phyloP scores from a whole-genome alignment of 2,113 vertebrate genomes.

The Nerophis lumbriciformis region DNA sequence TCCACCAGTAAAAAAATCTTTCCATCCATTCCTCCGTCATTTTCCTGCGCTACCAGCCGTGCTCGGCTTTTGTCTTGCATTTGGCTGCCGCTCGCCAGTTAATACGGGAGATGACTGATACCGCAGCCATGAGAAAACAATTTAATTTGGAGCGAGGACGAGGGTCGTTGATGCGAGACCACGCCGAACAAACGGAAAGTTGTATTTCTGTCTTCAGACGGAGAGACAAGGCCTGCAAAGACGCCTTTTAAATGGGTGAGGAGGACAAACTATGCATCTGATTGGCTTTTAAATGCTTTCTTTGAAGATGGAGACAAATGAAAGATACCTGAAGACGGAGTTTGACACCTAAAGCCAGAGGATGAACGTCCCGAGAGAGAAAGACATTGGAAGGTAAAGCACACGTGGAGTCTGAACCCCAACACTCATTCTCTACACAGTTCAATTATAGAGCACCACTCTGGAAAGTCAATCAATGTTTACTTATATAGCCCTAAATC shows the following conservation, averaged over 20 bases:
- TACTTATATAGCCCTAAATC: too few relatives aligned
- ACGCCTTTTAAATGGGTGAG: constrained; percentile 18
- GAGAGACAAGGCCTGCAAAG: constrained; percentile 59
- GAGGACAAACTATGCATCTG: constrained; percentile 28
- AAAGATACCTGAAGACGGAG: too few relatives aligned
- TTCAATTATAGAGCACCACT: too few relatives aligned
- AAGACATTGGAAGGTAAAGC: too few relatives aligned
- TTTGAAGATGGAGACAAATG: constrained; percentile 39
- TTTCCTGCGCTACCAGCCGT: constrained; percentile 23
- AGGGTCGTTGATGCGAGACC: constrained; percentile 54
- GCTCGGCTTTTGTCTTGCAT: constrained; percentile 31
- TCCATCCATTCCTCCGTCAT: too few relatives aligned
- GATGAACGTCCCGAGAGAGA: too few relatives aligned
- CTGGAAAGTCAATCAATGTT: too few relatives aligned
- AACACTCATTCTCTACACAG: too few relatives aligned
- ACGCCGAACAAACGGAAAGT: constrained; percentile 59
- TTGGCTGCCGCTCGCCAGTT: constrained; percentile 44
- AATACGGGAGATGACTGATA: constrained; percentile 56
- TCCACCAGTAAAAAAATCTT: too few relatives aligned
- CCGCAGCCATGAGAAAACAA: constrained; percentile 57
- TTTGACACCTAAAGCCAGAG: too few relatives aligned
- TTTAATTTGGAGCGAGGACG: constrained; percentile 57
- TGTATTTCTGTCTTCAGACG: constrained; percentile 64
- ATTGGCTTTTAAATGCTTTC: constrained; percentile 31
- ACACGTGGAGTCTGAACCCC: too few relatives aligned